These are phyloP conservation scores for Xanthia icteritia DNA, from an alignment of 2,888 invertebrate species.

Conservation along the genomic window DNA sequence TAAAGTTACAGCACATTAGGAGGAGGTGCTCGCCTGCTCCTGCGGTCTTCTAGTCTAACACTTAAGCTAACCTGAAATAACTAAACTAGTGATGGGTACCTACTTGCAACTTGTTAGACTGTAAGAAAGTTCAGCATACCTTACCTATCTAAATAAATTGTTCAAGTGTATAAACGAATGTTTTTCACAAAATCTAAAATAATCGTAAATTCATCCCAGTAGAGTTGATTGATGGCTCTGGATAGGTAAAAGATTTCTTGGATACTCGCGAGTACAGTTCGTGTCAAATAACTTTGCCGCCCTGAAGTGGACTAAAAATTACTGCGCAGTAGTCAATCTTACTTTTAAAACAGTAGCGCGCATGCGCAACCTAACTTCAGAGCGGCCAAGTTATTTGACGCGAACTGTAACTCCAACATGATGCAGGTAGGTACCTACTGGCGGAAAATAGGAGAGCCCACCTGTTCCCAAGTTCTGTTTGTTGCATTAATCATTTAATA, in stretches of 20 bases:
- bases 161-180: too few relatives aligned
- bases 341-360: too few relatives aligned
- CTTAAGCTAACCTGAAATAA: background rate
- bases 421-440: background rate
- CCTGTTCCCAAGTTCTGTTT: too few relatives aligned
- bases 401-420: background rate
- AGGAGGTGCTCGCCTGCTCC: background rate
- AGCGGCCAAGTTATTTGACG: too few relatives aligned
- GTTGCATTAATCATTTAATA: too few relatives aligned
- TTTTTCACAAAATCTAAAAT: background rate
- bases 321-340: too few relatives aligned
- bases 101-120: too few relatives aligned
- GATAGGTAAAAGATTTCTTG: background rate
- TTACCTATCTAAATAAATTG: too few relatives aligned
- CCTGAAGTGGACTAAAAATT: too few relatives aligned
- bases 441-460: background rate
- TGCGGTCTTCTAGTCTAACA: background rate
- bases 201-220: background rate
- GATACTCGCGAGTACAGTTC: background rate
- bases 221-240: background rate
- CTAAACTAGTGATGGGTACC: background rate
- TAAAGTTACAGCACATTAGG: constrained; percentile 8
- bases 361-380: too few relatives aligned
- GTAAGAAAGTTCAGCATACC: background rate
- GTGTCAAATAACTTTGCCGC: too few relatives aligned